Evolutionary conservation across 2,113 vertebrate genomes (phyloP).

Genomic region (Oryzias melastigma): DNA sequence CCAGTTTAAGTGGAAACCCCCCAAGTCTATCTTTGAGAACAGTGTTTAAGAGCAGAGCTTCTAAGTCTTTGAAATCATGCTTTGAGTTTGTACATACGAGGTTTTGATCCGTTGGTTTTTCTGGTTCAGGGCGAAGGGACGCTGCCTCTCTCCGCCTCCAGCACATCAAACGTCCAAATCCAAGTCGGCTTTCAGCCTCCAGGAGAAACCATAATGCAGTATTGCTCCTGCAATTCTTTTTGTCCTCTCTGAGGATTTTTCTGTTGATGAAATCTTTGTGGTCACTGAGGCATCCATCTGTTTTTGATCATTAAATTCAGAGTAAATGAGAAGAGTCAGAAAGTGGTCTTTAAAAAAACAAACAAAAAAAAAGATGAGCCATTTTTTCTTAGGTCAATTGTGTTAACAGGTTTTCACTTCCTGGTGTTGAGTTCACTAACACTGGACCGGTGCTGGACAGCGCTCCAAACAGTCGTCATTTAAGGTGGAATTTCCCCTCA

Average conservation of each 20-base stretch:
- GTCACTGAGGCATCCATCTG: slow-evolving; percentile 15
- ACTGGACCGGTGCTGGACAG: background rate
- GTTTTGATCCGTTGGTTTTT: slow-evolving; percentile 18
- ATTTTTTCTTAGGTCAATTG: background rate
- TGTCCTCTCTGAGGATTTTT: slow-evolving; percentile 39
- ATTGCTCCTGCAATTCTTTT: slow-evolving; percentile 10
- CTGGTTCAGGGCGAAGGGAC: slow-evolving; percentile 33
- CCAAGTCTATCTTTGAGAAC: slow-evolving; percentile 37
- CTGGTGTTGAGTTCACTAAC: slow-evolving; percentile 17
- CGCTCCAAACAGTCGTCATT: slow-evolving; percentile 15
- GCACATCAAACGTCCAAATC: slow-evolving; percentile 57
- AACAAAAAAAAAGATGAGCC: background rate
- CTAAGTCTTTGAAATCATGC: slow-evolving; percentile 7
- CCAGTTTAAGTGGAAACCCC: slow-evolving; percentile 50
- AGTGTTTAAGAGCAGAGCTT: slow-evolving; percentile 1
- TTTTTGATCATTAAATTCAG: slow-evolving; percentile 7
- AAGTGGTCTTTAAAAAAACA: slow-evolving; percentile 3
- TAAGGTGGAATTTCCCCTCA: slow-evolving; percentile 46
- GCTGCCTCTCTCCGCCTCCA: slow-evolving; percentile 36
- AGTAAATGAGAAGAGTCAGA: too few species aligned
- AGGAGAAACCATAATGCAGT: background rate
- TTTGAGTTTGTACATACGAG: background rate
- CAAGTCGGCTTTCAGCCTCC: slow-evolving; percentile 51
- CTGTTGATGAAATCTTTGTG: slow-evolving; percentile 7
- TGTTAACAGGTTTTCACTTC: slow-evolving; percentile 10